Percentiles rank a stretch among this genome's conserved stretches.
Evolutionary conservation across 2,888 invertebrate species (phyloP).

Genomic region (Eubasilissa splendida): DNA sequence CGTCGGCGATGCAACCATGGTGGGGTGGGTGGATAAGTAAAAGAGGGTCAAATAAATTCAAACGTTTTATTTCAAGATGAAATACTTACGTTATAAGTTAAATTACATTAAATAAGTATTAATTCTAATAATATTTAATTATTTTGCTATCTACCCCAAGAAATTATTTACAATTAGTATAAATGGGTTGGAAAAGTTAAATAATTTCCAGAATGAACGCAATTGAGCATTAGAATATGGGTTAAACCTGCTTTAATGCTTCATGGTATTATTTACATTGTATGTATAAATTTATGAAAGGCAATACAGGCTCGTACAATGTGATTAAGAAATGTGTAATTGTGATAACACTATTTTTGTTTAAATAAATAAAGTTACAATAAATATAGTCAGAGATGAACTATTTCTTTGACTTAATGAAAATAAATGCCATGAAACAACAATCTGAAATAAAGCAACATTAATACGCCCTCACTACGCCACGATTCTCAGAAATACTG

Average conservation of each 20-base stretch:
- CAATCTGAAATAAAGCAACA: neutral
- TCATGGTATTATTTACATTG: slow-evolving; percentile 42
- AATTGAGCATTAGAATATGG: slow-evolving; percentile 46
- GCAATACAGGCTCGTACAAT: slow-evolving; percentile 40
- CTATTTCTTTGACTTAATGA: neutral
- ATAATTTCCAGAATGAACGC: slow-evolving; percentile 31
- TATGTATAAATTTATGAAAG: slow-evolving; percentile 41
- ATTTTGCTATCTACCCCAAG: slow-evolving; percentile 59
- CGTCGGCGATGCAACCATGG: neutral
- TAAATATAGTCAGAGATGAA: neutral
- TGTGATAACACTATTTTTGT: slow-evolving; percentile 4
- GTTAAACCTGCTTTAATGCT: slow-evolving; percentile 41
- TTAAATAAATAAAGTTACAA: neutral
- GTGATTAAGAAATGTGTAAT: slow-evolving; percentile 22
- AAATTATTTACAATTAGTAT: slow-evolving; percentile 46
- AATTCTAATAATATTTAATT: slow-evolving; percentile 57
- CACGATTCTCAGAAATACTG: neutral
- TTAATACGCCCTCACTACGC: too few species aligned
- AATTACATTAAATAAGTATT: slow-evolving; percentile 58
- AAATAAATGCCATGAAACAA: slow-evolving; percentile 23
- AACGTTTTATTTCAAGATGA: slow-evolving; percentile 56
- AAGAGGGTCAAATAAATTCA: slow-evolving; percentile 53
- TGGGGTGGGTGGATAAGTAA: slow-evolving; percentile 9
- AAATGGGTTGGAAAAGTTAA: slow-evolving; percentile 45
- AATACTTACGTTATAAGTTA: slow-evolving; percentile 58